phyloP scores from a whole-genome alignment of 2,113 vertebrate genomes.

The Ochotona curzoniae region DNA sequence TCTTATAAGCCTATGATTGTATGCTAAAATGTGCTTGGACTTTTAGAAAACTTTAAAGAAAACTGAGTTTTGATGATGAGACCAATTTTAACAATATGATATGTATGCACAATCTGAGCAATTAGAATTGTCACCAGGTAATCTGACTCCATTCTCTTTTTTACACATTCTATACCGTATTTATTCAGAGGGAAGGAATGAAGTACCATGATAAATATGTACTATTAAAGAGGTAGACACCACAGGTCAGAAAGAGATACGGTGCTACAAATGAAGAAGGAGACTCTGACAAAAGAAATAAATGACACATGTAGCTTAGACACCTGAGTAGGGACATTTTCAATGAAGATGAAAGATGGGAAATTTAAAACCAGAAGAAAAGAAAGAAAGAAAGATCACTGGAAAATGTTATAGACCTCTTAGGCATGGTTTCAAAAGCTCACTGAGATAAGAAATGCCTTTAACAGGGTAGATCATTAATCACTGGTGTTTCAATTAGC shows the following conservation, averaged over 20 bases:
- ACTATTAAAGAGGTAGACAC: constrained; percentile 74
- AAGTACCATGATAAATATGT: constrained; percentile 75
- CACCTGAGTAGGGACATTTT: constrained; percentile 72
- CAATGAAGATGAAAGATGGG: constrained; percentile 86
- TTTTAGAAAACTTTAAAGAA: constrained; percentile 9
- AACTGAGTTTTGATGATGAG: background rate
- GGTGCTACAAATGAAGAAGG: constrained; percentile 60
- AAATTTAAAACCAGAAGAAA: constrained; percentile 82
- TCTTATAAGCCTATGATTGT: background rate
- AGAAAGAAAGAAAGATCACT: constrained; percentile 67
- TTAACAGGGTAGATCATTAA: constrained; percentile 82
- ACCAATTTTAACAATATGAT: background rate
- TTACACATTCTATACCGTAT: constrained; percentile 61
- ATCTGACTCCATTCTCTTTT: constrained; percentile 33
- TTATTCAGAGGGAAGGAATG: constrained; percentile 58
- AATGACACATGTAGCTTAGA: constrained; percentile 81
- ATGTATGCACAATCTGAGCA: background rate
- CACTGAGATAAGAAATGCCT: constrained; percentile 81
- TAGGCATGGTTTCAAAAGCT: constrained; percentile 75
- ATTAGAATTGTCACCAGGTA: constrained; percentile 45
- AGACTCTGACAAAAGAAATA: constrained; percentile 84
- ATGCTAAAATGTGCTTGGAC: constrained; percentile 13
- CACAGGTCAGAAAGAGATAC: constrained; percentile 80
- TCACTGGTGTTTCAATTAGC: constrained; percentile 86
- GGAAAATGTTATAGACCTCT: constrained; percentile 79